Evolutionary conservation across 2,888 invertebrate species (phyloP).

Genomic region (Fabriciana adippe): DNA sequence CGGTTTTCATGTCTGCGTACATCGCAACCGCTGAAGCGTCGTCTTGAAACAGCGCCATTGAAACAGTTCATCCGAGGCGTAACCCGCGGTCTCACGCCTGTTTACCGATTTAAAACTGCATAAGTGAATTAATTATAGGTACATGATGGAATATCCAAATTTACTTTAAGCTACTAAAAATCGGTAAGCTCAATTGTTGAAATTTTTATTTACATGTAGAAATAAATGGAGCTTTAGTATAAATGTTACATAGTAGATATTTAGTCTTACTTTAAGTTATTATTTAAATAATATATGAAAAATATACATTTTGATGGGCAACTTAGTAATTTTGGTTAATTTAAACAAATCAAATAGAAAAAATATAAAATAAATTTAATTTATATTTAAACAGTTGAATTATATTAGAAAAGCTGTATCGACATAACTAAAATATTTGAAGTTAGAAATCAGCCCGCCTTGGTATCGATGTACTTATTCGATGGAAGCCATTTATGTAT

Average conservation of each 20-base stretch:
- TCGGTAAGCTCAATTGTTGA: conserved; percentile 3
- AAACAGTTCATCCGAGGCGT: conserved; percentile 32
- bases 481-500: neutral
- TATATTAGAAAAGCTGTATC: too few species aligned
- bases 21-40: conserved; percentile 16
- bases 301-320: too few species aligned
- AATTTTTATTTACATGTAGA: neutral
- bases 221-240: too few species aligned
- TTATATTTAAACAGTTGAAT: too few species aligned
- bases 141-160: conserved; percentile 32
- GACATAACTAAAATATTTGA: neutral
- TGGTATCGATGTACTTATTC: neutral
- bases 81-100: conserved; percentile 32
- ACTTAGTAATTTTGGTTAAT: too few species aligned
- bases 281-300: too few species aligned
- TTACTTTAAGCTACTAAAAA: neutral
- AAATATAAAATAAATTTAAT: too few species aligned
- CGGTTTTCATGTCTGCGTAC: conserved; percentile 25
- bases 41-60: conserved; percentile 29
- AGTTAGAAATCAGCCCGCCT: neutral
- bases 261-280: too few species aligned
- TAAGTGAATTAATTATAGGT: conserved; percentile 19
- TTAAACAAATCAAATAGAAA: too few species aligned
- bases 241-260: too few species aligned
- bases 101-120: conserved; percentile 4